Evolutionary conservation across 2,888 invertebrate genomes (phyloP).

Genomic region (Hypolimnas misippus): DNA sequence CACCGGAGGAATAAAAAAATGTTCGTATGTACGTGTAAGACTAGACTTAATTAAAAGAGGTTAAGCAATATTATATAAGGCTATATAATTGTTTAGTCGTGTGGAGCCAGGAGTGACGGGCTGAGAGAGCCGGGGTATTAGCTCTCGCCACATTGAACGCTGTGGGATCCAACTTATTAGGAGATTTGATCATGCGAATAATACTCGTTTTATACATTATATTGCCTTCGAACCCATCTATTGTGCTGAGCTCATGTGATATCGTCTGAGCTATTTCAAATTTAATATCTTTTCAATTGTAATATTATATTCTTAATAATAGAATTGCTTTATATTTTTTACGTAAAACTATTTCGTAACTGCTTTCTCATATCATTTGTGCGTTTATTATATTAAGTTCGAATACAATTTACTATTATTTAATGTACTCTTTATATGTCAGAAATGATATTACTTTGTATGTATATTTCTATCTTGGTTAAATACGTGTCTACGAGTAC

Average conservation of each 20-base stretch:
- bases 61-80: constrained; percentile 45
- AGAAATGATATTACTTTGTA: neutral
- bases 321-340: constrained; percentile 22
- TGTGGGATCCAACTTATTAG: constrained; percentile 82
- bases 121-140: constrained; percentile 61
- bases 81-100: constrained; percentile 57
- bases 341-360: constrained; percentile 5
- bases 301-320: constrained; percentile 31
- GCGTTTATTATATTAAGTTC: neutral
- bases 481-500: constrained; percentile 7
- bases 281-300: constrained; percentile 51
- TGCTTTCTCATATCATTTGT: neutral
- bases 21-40: neutral
- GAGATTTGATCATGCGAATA: constrained; percentile 81
- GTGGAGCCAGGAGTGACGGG: constrained; percentile 63
- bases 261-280: constrained; percentile 59
- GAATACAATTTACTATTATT: neutral
- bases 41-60: constrained; percentile 24
- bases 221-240: constrained; percentile 58
- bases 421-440: neutral
- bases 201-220: constrained; percentile 80
- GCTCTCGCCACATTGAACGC: constrained; percentile 77
- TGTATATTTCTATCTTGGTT: neutral
- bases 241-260: constrained; percentile 67
- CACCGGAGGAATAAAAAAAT: neutral